These are phyloP conservation scores for Perizoma flavofasciatum DNA, from an alignment of 2,888 invertebrate genomes.

Conservation along the genomic window DNA sequence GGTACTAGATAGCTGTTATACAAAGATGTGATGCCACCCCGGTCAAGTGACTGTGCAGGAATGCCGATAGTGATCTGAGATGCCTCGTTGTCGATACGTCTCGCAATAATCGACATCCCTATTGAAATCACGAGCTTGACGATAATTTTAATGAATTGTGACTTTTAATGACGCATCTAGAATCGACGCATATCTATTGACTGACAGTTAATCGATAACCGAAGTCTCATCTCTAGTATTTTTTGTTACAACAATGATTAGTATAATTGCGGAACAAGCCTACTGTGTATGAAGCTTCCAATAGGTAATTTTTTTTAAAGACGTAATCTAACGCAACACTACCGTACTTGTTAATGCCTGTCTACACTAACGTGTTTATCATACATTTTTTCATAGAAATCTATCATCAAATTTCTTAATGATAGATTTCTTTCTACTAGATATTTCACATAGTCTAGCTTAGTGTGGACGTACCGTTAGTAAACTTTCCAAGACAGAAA, in stretches of 20 bases:
- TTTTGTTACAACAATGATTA: slow-evolving; percentile 12
- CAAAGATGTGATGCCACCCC: slow-evolving; percentile 81
- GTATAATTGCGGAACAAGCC: slow-evolving; percentile 1
- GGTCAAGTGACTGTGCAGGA: slow-evolving; percentile 81
- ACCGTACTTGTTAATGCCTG: too few species aligned
- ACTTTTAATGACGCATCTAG: slow-evolving; percentile 77
- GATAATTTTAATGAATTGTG: slow-evolving; percentile 82
- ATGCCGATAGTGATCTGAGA: slow-evolving; percentile 78
- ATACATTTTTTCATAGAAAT: too few species aligned
- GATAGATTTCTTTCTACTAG: too few species aligned
- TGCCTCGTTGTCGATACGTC: slow-evolving; percentile 74
- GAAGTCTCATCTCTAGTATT: slow-evolving; percentile 31
- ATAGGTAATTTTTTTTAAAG: too few species aligned
- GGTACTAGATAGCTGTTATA: slow-evolving; percentile 75
- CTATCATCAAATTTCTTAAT: too few species aligned
- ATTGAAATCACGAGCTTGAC: slow-evolving; percentile 77
- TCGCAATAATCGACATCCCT: slow-evolving; percentile 77
- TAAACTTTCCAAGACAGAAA: too few species aligned
- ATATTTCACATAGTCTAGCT: too few species aligned
- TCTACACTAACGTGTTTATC: too few species aligned
- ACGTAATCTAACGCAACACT: too few species aligned
- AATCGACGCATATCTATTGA: slow-evolving; percentile 54
- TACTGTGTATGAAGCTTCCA: background rate
- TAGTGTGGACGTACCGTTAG: too few species aligned
- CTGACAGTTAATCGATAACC: slow-evolving; percentile 44